phyloP scores from a whole-genome alignment of 2,888 invertebrate genomes.

The Orchestes rusci region DNA sequence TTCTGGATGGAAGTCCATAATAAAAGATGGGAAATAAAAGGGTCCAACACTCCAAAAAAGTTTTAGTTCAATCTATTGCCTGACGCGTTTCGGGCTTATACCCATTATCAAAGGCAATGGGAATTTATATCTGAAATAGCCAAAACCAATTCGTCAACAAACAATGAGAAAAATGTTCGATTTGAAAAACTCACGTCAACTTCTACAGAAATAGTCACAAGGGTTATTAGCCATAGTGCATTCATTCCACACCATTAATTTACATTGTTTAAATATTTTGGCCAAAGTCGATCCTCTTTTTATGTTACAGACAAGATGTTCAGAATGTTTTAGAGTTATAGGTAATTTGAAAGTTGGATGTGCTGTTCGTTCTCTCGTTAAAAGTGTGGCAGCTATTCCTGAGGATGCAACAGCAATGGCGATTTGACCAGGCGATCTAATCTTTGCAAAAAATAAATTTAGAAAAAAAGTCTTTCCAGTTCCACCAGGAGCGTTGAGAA shows the following conservation, averaged over 20 bases:
- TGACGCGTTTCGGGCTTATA: too few species aligned
- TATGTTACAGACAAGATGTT: slow-evolving; percentile 14
- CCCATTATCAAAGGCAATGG: too few species aligned
- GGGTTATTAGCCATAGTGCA: slow-evolving; percentile 13
- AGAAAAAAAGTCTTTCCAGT: slow-evolving; percentile 16
- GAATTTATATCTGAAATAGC: too few species aligned
- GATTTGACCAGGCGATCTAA: neutral
- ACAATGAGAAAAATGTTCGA: too few species aligned
- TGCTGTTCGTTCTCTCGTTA: neutral
- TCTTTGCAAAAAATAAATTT: slow-evolving; percentile 1
- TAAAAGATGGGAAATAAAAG: too few species aligned
- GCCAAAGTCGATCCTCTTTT: slow-evolving; percentile 13
- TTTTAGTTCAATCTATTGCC: too few species aligned
- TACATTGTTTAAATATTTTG: slow-evolving; percentile 1
- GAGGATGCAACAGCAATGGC: slow-evolving; percentile 7
- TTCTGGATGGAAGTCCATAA: slow-evolving; percentile 4
- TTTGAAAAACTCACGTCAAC: too few species aligned
- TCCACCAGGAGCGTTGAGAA: slow-evolving; percentile 1
- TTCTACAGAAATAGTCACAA: too few species aligned
- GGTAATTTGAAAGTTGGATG: slow-evolving; percentile 6
- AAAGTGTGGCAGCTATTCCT: slow-evolving; percentile 12
- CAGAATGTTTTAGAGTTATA: neutral
- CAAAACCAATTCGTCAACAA: too few species aligned
- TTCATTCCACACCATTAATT: slow-evolving; percentile 16
- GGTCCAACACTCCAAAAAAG: too few species aligned